Percentiles rank a stretch among this genome's conserved stretches.
These are phyloP conservation scores for Garra rufa DNA, from an alignment of 2,113 vertebrate genomes.

Conservation along the genomic window DNA sequence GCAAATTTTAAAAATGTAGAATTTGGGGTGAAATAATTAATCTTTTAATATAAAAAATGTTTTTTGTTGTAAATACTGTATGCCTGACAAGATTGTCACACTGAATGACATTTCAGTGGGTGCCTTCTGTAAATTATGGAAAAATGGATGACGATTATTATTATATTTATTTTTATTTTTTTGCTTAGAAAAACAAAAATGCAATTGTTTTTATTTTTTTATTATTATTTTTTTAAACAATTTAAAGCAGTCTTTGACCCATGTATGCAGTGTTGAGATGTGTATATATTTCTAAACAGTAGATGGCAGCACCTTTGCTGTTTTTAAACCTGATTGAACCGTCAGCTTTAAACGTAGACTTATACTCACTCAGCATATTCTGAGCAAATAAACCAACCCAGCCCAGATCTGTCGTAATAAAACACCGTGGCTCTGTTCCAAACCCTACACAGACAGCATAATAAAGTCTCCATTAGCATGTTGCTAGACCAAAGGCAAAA, in stretches of 20 bases:
- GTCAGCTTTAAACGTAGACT: not conserved
- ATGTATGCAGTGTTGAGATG: not conserved
- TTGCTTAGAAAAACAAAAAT: too few relatives aligned
- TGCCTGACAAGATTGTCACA: too few relatives aligned
- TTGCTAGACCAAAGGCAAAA: not conserved
- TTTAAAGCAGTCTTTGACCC: not conserved
- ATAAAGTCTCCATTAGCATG: not conserved
- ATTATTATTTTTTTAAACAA: too few relatives aligned
- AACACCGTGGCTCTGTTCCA: not conserved
- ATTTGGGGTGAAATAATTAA: too few relatives aligned
- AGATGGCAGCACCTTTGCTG: conserved; percentile 17
- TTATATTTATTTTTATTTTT: too few relatives aligned
- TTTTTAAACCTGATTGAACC: not conserved
- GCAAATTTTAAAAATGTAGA: too few relatives aligned
- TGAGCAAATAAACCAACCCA: not conserved
- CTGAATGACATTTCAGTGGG: too few relatives aligned
- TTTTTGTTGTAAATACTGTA: too few relatives aligned
- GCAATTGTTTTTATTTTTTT: too few relatives aligned
- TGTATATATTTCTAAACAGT: not conserved
- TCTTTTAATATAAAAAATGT: too few relatives aligned
- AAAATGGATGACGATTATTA: too few relatives aligned
- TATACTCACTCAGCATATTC: not conserved
- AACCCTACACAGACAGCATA: not conserved
- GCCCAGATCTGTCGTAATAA: not conserved
- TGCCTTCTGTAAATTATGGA: too few relatives aligned